Conservation (phyloP, 92 coral and sea anemone species). For the Diadumene lineata region DNA sequence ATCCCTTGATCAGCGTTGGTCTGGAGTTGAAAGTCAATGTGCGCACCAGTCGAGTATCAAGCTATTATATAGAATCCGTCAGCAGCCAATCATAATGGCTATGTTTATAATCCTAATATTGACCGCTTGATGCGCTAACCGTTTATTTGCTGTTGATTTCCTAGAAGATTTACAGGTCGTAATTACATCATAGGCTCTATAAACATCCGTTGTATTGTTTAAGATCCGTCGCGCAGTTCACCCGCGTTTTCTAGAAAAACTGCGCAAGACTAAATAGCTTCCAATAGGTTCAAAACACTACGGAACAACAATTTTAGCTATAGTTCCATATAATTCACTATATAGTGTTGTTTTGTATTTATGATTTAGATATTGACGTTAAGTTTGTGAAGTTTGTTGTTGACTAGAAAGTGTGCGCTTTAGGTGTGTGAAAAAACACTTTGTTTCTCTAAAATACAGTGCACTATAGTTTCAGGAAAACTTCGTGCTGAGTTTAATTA, state of each 20-base stretch:
- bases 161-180: background rate
- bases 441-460: too few relatives aligned
- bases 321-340: too few relatives aligned
- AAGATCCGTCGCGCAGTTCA: background rate
- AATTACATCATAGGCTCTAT: background rate
- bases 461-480: too few relatives aligned
- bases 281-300: too few relatives aligned
- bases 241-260: background rate
- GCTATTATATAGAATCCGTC: background rate
- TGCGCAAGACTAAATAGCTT: too few relatives aligned
- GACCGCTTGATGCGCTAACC: background rate
- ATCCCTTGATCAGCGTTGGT: background rate
- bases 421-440: too few relatives aligned
- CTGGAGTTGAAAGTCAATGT: background rate
- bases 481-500: too few relatives aligned
- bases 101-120: background rate
- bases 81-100: background rate
- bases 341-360: too few relatives aligned
- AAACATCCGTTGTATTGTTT: slow-evolving; percentile 2
- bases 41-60: background rate
- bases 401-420: too few relatives aligned
- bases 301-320: too few relatives aligned
- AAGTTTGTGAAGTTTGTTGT: too few relatives aligned
- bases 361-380: too few relatives aligned
- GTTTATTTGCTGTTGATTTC: slow-evolving; percentile 1